These are phyloP conservation scores for Lycaon pictus DNA, from an alignment of 2,113 vertebrate species.

Conservation along the genomic window DNA sequence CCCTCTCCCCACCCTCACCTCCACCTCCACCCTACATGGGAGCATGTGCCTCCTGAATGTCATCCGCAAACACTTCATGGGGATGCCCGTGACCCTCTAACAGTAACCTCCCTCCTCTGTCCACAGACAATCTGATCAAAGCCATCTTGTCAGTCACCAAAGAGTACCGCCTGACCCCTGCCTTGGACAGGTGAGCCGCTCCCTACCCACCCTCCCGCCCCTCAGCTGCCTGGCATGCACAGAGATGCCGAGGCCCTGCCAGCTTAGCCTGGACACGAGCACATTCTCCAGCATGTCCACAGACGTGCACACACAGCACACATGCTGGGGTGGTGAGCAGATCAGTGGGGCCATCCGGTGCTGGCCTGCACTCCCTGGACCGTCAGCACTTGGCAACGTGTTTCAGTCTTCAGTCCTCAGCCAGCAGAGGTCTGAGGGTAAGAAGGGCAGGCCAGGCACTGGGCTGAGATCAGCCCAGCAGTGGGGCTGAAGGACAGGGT, in stretches of 20 bases:
- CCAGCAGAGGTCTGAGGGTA: not conserved
- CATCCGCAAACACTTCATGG: not conserved
- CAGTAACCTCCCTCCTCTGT: slow-evolving; percentile 70
- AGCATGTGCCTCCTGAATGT: not conserved
- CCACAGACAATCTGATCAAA: slow-evolving; percentile 95
- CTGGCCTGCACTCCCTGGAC: not conserved
- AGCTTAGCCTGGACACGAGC: not conserved
- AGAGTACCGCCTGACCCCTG: slow-evolving; percentile 93
- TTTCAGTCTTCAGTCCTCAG: not conserved
- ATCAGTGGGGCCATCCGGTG: not conserved
- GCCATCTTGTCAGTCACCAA: slow-evolving; percentile 94
- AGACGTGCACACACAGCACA: not conserved
- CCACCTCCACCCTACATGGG: not conserved
- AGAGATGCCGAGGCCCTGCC: not conserved
- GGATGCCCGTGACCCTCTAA: slow-evolving; percentile 61
- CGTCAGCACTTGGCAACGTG: not conserved
- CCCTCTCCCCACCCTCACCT: not conserved
- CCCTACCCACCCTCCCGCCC: not conserved
- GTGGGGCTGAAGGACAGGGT: not conserved
- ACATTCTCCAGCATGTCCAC: not conserved
- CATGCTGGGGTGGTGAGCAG: not conserved
- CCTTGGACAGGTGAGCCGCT: slow-evolving; percentile 93
- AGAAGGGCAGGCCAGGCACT: not conserved
- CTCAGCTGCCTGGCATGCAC: not conserved
- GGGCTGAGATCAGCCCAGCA: not conserved